These are phyloP conservation scores for Crocallis elinguaria DNA, from an alignment of 2,888 invertebrate species.

Conservation along the genomic window DNA sequence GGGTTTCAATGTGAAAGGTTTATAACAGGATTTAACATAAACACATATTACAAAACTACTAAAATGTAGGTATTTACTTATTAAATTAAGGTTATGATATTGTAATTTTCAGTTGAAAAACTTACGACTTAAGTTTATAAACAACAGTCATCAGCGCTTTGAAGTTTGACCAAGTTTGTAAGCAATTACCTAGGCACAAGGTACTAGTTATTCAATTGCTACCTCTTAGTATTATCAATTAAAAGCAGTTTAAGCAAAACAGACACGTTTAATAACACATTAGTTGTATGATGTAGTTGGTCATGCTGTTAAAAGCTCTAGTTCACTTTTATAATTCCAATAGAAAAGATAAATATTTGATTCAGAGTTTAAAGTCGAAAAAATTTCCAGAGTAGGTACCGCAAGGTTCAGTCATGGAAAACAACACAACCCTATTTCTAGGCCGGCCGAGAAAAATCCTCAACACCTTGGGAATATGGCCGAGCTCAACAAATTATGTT, in stretches of 20 bases:
- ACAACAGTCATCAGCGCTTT: conserved; percentile 9
- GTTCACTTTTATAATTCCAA: background rate
- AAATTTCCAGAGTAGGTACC: background rate
- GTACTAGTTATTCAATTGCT: background rate
- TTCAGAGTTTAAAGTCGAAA: background rate
- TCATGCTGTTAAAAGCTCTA: background rate
- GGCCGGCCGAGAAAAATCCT: conserved; percentile 56
- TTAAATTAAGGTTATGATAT: background rate
- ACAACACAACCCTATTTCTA: conserved; percentile 55
- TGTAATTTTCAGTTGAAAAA: too few species aligned
- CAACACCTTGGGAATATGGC: conserved; percentile 64
- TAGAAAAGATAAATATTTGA: too few species aligned
- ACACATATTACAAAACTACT: too few species aligned
- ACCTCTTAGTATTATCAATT: background rate
- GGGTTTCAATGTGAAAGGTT: too few species aligned
- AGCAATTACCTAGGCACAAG: background rate
- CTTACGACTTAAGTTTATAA: conserved; percentile 26
- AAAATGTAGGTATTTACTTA: too few species aligned
- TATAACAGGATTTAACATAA: too few species aligned
- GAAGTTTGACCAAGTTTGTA: background rate
- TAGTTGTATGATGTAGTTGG: too few species aligned
- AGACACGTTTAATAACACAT: background rate
- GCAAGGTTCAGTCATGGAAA: conserved; percentile 40
- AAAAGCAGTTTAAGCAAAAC: background rate
- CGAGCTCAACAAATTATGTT: conserved; percentile 46